These are phyloP conservation scores for Delichon dasypus DNA, from an alignment of 2,797 vertebrate species.

Conservation along the genomic window DNA sequence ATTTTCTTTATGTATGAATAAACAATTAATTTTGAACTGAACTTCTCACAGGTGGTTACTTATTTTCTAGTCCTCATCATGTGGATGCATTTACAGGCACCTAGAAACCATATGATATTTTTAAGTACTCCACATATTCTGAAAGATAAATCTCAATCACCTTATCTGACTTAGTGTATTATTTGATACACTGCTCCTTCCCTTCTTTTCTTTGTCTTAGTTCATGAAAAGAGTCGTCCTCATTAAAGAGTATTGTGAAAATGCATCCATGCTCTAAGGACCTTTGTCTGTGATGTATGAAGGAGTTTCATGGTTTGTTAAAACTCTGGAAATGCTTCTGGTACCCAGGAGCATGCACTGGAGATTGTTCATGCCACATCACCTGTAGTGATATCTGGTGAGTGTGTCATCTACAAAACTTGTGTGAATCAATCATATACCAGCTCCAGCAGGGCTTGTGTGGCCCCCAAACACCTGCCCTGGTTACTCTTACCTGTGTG, in stretches of 20 bases:
- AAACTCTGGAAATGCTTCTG: not conserved
- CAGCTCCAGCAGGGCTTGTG: not conserved
- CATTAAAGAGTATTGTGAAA: not conserved
- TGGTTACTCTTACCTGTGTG: too few species aligned
- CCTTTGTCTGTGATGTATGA: not conserved
- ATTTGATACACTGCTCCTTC: not conserved
- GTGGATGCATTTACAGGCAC: not conserved
- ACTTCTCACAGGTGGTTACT: not conserved
- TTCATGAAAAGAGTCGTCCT: not conserved
- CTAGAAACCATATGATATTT: not conserved
- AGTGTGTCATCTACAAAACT: not conserved
- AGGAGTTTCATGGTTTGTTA: not conserved
- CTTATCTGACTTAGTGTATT: not conserved
- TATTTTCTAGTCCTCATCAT: not conserved
- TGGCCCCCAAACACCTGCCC: rapidly evolving
- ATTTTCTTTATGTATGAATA: not conserved
- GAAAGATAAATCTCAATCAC: not conserved
- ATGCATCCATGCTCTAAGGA: not conserved
- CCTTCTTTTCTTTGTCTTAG: not conserved
- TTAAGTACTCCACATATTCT: not conserved
- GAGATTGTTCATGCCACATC: not conserved
- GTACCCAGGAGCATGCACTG: rapidly evolving
- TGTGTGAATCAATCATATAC: not conserved
- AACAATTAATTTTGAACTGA: not conserved
- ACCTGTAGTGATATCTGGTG: not conserved